Evolutionary conservation across 2,797 vertebrate genomes (phyloP).

Genomic region (Acipenser transmontanus): DNA sequence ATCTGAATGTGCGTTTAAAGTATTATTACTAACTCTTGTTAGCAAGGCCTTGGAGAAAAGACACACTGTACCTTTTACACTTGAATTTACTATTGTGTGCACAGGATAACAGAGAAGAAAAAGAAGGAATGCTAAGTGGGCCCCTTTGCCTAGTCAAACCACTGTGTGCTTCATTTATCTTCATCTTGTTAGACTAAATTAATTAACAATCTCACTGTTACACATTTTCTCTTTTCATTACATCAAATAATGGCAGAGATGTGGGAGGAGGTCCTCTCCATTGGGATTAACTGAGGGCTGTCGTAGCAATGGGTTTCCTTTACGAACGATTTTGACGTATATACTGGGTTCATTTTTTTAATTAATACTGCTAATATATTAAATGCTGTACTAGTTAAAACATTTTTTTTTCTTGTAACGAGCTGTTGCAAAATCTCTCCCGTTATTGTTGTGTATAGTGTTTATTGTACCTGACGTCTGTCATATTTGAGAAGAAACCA

Average conservation of each 20-base stretch:
- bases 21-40: conserved; percentile 14
- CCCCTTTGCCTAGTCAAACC: conserved; percentile 80
- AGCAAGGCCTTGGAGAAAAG: conserved; percentile 40
- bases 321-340: not conserved
- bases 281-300: conserved; percentile 55
- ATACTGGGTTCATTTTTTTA: conserved; percentile 3
- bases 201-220: conserved; percentile 97
- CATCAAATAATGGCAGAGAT: conserved; percentile 90
- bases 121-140: conserved; percentile 78
- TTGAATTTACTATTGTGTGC: conserved; percentile 47
- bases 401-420: too few relatives aligned
- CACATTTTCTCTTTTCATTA: conserved; percentile 98
- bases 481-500: too few relatives aligned
- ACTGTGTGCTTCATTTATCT: conserved; percentile 95
- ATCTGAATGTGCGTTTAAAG: too few relatives aligned
- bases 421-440: too few relatives aligned
- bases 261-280: conserved; percentile 65
- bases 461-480: too few relatives aligned
- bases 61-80: conserved; percentile 44
- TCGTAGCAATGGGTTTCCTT: conserved; percentile 44
- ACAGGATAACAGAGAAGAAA: conserved; percentile 43
- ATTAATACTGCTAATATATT: not conserved
- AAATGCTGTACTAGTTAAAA: not conserved
- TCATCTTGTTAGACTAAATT: conserved; percentile 98
- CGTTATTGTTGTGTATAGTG: too few relatives aligned